phyloP scores from a whole-genome alignment of 2,888 invertebrate genomes.

The Diaperis boleti region DNA sequence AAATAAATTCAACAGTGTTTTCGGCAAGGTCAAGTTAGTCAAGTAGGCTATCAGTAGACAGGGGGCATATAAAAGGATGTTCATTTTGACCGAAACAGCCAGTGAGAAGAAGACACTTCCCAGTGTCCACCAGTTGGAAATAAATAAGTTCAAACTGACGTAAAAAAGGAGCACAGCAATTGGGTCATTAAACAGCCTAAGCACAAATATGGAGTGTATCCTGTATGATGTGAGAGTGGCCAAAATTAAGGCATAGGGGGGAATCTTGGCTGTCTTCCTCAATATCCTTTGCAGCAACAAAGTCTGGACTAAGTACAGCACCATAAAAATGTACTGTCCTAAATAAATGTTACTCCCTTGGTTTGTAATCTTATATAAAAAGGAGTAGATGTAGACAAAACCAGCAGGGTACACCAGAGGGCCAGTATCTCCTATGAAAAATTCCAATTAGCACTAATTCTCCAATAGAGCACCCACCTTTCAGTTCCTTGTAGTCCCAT shows the following conservation, averaged over 20 bases:
- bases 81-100: conserved; percentile 99
- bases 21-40: conserved; percentile 74
- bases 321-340: conserved; percentile 94
- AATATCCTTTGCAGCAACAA: conserved; percentile 88
- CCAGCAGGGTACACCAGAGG: conserved; percentile 98
- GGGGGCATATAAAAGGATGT: conserved; percentile 94
- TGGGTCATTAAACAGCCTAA: conserved; percentile 98
- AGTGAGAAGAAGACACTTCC: conserved; percentile 92
- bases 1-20: conserved; percentile 79
- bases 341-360: conserved; percentile 83
- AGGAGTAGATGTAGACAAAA: conserved; percentile 92
- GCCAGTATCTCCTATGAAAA: conserved; percentile 88
- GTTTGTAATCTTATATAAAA: conserved; percentile 86
- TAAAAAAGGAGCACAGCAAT: conserved; percentile 91
- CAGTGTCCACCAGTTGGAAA: conserved; percentile 83
- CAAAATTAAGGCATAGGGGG: conserved; percentile 90
- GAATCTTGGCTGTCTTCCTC: conserved; percentile 86
- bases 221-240: conserved; percentile 95
- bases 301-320: conserved; percentile 84
- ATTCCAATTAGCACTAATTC: neutral
- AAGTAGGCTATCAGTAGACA: conserved; percentile 90
- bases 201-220: conserved; percentile 96
- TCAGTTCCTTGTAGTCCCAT: conserved; percentile 87
- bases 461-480: conserved; percentile 68
- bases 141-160: conserved; percentile 84